These are phyloP conservation scores for Chydorus sphaericus DNA, from an alignment of 2,888 invertebrate species.

Conservation along the genomic window DNA sequence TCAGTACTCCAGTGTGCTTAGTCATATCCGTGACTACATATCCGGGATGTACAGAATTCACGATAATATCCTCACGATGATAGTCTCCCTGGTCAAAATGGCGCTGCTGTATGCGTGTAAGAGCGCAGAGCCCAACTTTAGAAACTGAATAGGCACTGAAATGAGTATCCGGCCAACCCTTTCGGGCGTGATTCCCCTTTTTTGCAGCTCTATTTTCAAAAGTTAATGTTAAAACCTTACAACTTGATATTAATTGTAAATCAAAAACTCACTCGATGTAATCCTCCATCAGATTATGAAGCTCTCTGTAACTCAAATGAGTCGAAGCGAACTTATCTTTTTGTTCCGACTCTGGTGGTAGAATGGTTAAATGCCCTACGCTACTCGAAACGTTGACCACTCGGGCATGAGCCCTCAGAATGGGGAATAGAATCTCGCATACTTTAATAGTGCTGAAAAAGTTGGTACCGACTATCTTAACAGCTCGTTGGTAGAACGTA, in stretches of 20 bases:
- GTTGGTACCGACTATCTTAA: slow-evolving; percentile 51
- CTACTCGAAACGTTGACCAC: slow-evolving; percentile 63
- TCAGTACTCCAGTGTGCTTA: too few relatives aligned
- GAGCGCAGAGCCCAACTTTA: slow-evolving; percentile 52
- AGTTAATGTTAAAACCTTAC: background rate
- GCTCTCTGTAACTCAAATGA: slow-evolving; percentile 40
- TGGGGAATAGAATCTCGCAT: slow-evolving; percentile 53
- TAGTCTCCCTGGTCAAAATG: slow-evolving; percentile 37
- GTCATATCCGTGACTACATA: slow-evolving; percentile 14
- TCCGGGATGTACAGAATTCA: slow-evolving; percentile 27
- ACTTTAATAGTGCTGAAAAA: slow-evolving; percentile 47
- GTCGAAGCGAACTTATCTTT: slow-evolving; percentile 39
- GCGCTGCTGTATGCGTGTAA: slow-evolving; percentile 46
- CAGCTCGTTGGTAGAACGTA: slow-evolving; percentile 49
- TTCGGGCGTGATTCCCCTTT: slow-evolving; percentile 35
- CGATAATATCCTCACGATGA: slow-evolving; percentile 28
- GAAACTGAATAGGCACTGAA: slow-evolving; percentile 49
- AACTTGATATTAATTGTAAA: background rate
- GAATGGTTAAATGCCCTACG: slow-evolving; percentile 43
- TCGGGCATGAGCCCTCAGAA: slow-evolving; percentile 49
- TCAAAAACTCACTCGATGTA: slow-evolving; percentile 43
- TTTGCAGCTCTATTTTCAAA: slow-evolving; percentile 30
- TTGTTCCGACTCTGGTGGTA: slow-evolving; percentile 40
- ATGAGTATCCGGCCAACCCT: slow-evolving; percentile 5
- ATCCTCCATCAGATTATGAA: slow-evolving; percentile 45